Base-by-base conservation (phyloP, 2,888 invertebrate species). In the Stenoptilia bipunctidactyla region DNA sequence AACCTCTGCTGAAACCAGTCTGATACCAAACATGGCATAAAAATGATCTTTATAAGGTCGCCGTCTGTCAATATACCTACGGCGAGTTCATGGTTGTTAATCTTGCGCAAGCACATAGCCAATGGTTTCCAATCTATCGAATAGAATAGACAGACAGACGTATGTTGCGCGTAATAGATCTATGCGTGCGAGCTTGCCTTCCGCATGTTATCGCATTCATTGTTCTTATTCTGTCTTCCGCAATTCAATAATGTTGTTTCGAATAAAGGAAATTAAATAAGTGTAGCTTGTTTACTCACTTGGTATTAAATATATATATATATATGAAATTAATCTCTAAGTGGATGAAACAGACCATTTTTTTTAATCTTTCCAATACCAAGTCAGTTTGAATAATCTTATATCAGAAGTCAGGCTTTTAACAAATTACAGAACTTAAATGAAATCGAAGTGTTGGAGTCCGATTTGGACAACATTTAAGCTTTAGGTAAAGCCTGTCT, bases 171-270 rank as follows among this genome's bases (percentile, higher is more conserved):
- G 58, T 54, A 55, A 56, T 58, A 54, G 56, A 60, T 51, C 48
- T 47, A 59, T 53, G 51, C 52, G 50, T 49, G 54, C 51, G 51
- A 45, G 40, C 41, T 46, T 48, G 50, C 47, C 68, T 75, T 75
- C 75, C 75, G 73, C 62, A 48, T 72, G 57, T 61, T 59, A 55
- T 46, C 54, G 50, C 55, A 52, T 52, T 55, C 54, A 53, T 60
- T 56, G 51, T 55, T 44, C 47, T 40, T 15, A 20, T 25, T 41
- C 15, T 20, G 40, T 41, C 42, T 46, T 44, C 46, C 41, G 42
- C 39, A 42, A 41, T 27, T n/a, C 30, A 30, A 30, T 30, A 30
- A 30, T 10, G 30, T 30, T 30, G 13, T 13, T 5, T 36, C 12
- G 13, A 33, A 13, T 13, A 33, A 6, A 13, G 13, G 34, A n/a